Percentiles rank a stretch among this genome's conserved stretches.
Conservation (phyloP, 2,113 vertebrate genomes). For the Chamaea fasciata region DNA sequence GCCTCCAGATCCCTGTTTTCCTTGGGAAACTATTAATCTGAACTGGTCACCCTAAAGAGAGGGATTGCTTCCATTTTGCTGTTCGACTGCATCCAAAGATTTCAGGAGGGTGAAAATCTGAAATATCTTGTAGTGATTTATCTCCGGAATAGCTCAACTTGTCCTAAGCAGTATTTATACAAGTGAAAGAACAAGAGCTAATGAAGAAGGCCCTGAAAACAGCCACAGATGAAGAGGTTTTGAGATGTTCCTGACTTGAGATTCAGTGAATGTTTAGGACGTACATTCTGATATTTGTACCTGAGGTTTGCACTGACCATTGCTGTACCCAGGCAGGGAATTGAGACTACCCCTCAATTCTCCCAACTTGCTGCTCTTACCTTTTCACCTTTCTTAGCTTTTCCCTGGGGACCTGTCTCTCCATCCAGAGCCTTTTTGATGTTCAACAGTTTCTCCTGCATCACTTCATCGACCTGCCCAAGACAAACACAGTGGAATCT, state of each 20-base stretch:
- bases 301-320: neutral
- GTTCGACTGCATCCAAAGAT: neutral
- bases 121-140: neutral
- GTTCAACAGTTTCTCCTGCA: constrained; percentile 79
- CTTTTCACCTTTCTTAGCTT: constrained; percentile 50
- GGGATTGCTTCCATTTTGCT: neutral
- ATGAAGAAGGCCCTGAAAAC: neutral
- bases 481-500: neutral
- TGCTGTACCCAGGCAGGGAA: neutral
- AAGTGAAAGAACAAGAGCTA: neutral
- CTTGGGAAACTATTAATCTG: neutral
- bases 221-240: neutral
- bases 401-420: constrained; percentile 52
- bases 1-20: neutral
- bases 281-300: neutral
- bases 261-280: neutral
- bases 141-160: neutral
- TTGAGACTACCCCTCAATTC: too few species aligned
- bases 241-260: neutral
- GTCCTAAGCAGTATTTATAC: neutral
- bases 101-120: neutral
- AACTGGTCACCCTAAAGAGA: neutral
- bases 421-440: constrained; percentile 76
- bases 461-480: constrained; percentile 80
- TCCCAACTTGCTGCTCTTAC: neutral